Base-by-base conservation (phyloP, 2,888 invertebrate species). In the Parnassius glacialis region DNA sequence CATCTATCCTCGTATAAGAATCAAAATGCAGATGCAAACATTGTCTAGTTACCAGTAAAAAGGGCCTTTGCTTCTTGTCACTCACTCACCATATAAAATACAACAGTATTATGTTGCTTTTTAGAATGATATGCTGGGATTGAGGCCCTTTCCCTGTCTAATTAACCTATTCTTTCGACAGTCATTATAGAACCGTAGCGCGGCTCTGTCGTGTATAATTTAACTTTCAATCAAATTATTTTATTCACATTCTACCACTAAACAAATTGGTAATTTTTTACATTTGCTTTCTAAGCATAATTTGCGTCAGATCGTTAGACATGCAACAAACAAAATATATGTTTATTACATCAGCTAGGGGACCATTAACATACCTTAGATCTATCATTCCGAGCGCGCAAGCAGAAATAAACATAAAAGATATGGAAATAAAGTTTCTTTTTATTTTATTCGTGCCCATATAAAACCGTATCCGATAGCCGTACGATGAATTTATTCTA, bases 291-390 rank as follows among this genome's bases (percentile, higher is more conserved):
- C 52, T 20, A 41, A 52, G 42, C 16, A 61, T 52, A 57, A 56
- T 47, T 61, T 42, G 41, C 41, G 52, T 57, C 57, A 52, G 52
- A 52, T 57, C 47, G 60, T 60, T 51, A 51, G 47, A 57, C 47
- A 57, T 48, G 52, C 47, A 57, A 57, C 47, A 57, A 42, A 57
- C 47, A 61, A 61, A 57, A 55, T 55, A 55, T 42, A 52, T 57
- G 45, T 34, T 55, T 54, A 58, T 58, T 44, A 54, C 43, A 62
- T 58, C 54, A 34, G 50, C 58, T 62, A 43, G 10, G 48, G 43
- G 25, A 44, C 58, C 54, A 62, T 62, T 62, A 62, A 58, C 62
- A 62, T 62, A 62, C 58, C 58, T 53, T 43, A 42, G n/a, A 43
- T 11, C 50, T 50, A 43, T 25, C n/a, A 16, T 10, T 41, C 52